Conservation (phyloP, 2,113 vertebrate species). For the Acanthisitta chloris region DNA sequence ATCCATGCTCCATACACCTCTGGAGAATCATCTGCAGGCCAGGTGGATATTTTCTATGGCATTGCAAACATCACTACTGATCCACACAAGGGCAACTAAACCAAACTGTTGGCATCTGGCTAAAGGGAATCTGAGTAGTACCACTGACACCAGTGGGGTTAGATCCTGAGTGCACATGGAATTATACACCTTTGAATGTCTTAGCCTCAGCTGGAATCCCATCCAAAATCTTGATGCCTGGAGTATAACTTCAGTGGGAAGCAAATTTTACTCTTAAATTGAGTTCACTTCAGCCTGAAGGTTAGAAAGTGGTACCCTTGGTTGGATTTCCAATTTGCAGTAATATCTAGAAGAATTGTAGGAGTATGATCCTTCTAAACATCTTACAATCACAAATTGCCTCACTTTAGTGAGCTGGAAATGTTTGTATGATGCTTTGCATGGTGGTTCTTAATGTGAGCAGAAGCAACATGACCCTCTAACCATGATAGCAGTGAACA, state of each 20-base stretch:
- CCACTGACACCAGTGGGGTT: background rate
- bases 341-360: background rate
- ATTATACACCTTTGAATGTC: background rate
- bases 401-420: background rate
- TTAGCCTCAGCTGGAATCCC: background rate
- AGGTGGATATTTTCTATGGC: background rate
- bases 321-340: background rate
- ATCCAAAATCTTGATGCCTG: background rate
- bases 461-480: background rate
- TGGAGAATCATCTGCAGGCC: background rate
- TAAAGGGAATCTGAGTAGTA: background rate
- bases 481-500: background rate
- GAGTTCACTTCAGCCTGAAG: background rate
- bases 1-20: background rate
- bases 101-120: background rate
- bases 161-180: fast-evolving
- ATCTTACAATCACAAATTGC: background rate
- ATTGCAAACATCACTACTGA: background rate
- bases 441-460: background rate
- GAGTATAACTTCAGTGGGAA: background rate
- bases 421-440: background rate
- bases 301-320: background rate
- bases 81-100: background rate
- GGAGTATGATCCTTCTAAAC: background rate
- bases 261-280: background rate